Evolutionary conservation across 2,113 vertebrate genomes (phyloP).

Genomic region (Piaya cayana): DNA sequence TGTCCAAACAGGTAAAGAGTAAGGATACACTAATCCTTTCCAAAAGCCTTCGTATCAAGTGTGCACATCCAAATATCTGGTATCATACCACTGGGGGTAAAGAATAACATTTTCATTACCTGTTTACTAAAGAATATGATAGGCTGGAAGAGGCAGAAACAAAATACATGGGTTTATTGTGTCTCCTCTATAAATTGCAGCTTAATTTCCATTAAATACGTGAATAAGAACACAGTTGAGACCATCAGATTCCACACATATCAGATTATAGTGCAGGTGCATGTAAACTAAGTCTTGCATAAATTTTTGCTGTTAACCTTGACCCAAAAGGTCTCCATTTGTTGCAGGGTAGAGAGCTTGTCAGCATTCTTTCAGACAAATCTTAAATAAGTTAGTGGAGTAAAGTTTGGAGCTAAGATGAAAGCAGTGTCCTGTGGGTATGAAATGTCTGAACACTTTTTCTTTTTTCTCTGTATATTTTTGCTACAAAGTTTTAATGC

Average conservation of each 20-base stretch:
- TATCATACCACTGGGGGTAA: slow-evolving; percentile 25
- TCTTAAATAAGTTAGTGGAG: not conserved
- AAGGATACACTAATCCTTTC: slow-evolving; percentile 68
- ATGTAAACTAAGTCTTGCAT: slow-evolving; percentile 68
- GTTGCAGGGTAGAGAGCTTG: not conserved
- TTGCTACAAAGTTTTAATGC: not conserved
- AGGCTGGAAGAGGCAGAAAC: slow-evolving; percentile 31
- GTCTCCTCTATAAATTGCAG: slow-evolving; percentile 49
- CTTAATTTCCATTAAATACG: slow-evolving; percentile 68
- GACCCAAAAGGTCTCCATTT: slow-evolving; percentile 18
- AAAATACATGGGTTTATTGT: slow-evolving; percentile 49
- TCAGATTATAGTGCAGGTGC: slow-evolving; percentile 77
- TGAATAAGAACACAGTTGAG: slow-evolving; percentile 61
- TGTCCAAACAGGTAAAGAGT: slow-evolving; percentile 96
- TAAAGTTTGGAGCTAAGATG: not conserved
- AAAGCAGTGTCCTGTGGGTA: not conserved
- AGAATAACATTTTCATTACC: slow-evolving; percentile 46
- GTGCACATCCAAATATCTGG: slow-evolving; percentile 51
- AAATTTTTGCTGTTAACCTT: slow-evolving; percentile 67
- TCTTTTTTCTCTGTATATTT: not conserved
- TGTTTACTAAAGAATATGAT: slow-evolving; percentile 26
- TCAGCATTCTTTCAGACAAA: not conserved
- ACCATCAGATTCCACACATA: slow-evolving; percentile 64
- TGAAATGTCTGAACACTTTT: not conserved
- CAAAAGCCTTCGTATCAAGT: slow-evolving; percentile 54